phyloP scores from a whole-genome alignment of 2,888 invertebrate species.

The Strigamia crassipes region DNA sequence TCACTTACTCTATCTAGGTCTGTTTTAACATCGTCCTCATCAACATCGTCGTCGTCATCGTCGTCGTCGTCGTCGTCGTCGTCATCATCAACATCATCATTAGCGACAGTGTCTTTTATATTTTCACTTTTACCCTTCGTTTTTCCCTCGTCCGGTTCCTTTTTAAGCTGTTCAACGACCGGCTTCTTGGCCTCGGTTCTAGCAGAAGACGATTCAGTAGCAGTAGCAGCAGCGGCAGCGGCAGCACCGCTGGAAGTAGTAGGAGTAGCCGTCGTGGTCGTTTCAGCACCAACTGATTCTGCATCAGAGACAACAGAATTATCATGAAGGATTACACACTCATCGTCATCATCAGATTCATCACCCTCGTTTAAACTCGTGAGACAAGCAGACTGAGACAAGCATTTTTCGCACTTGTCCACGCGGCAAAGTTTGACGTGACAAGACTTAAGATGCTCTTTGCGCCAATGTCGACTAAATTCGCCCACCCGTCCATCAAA shows the following conservation, averaged over 20 bases:
- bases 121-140: not conserved
- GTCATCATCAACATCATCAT: not conserved
- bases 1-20: not conserved
- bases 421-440: slow-evolving; percentile 52
- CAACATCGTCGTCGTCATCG: not conserved
- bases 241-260: not conserved
- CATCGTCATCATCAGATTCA: slow-evolving; percentile 41
- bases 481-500: slow-evolving; percentile 35
- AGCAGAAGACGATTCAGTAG: not conserved
- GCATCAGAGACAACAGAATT: slow-evolving; percentile 17
- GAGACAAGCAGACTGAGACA: slow-evolving; percentile 27
- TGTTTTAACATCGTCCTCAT: not conserved
- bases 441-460: slow-evolving; percentile 52
- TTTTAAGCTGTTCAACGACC: not conserved
- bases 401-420: slow-evolving; percentile 53
- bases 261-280: not conserved
- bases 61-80: not conserved
- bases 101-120: not conserved
- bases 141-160: not conserved
- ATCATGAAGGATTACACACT: not conserved
- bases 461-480: slow-evolving; percentile 51
- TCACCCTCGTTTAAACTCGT: slow-evolving; percentile 23
- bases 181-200: slow-evolving; percentile 1
- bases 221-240: not conserved
- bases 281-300: slow-evolving; percentile 17